Percentiles rank a stretch among this genome's conserved stretches.
Conservation (phyloP, 2,797 vertebrate species). For the Rousettus madagascariensis region DNA sequence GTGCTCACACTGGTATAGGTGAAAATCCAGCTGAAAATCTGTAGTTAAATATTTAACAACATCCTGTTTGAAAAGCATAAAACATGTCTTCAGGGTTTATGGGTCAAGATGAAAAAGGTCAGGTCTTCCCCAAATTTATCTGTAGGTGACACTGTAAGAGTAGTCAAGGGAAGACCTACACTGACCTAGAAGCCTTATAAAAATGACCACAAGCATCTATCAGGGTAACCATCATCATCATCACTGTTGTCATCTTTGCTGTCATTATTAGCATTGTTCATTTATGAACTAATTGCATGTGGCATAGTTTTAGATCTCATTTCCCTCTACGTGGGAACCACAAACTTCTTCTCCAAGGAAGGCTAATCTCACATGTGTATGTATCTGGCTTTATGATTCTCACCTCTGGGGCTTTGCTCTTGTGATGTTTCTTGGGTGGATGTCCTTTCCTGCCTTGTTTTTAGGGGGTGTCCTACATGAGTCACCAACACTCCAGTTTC, state of each 20-base stretch:
- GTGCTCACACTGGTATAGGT: neutral
- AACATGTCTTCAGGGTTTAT: neutral
- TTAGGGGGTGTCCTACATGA: neutral
- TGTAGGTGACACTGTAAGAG: constrained; percentile 55
- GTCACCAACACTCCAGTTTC: too few relatives aligned
- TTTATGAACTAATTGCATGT: neutral
- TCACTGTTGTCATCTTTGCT: neutral
- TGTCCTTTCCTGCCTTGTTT: neutral
- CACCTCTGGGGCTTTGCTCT: neutral
- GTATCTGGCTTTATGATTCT: neutral
- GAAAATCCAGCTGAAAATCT: neutral
- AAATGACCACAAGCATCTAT: neutral
- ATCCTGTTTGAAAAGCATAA: neutral
- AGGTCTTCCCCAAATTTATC: neutral
- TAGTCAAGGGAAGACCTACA: neutral
- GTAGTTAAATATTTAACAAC: neutral
- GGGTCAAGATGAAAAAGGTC: neutral
- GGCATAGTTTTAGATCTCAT: too few relatives aligned
- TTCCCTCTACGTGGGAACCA: neutral
- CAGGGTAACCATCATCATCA: too few relatives aligned
- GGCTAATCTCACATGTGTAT: neutral
- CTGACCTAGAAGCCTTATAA: neutral
- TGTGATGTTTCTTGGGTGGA: too few relatives aligned
- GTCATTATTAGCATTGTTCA: neutral
- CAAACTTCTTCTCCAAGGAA: neutral